Percentiles rank a stretch among this genome's conserved stretches.
These are phyloP conservation scores for Drosophila colorata DNA, from an alignment of 2,888 invertebrate genomes.

Conservation along the genomic window DNA sequence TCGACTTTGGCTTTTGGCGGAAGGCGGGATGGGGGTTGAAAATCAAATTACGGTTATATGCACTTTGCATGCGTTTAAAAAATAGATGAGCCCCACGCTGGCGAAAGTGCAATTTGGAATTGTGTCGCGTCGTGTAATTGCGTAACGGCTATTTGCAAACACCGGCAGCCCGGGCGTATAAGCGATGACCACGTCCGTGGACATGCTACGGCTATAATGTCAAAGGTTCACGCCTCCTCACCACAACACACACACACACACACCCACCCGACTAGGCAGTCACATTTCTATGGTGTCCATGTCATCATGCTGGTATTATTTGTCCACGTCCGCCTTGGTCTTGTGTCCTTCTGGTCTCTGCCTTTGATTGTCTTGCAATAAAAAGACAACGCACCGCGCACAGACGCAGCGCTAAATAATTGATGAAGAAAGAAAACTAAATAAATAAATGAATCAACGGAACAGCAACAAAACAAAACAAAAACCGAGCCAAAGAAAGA, in stretches of 20 bases:
- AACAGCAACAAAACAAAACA: constrained; percentile 27
- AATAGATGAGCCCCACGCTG: constrained; percentile 49
- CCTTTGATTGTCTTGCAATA: constrained; percentile 63
- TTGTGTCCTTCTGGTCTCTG: not conserved
- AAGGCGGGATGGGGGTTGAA: not conserved
- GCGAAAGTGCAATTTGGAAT: constrained; percentile 56
- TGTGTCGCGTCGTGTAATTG: constrained; percentile 33
- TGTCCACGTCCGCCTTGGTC: not conserved
- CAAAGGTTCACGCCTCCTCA: not conserved
- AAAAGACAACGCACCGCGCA: constrained; percentile 50
- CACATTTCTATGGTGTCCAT: constrained; percentile 6
- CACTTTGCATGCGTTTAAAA: constrained; percentile 63
- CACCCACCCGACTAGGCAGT: not conserved
- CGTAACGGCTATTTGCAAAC: constrained; percentile 27
- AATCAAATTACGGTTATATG: constrained; percentile 67
- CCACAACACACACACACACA: not conserved
- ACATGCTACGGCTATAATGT: no score
- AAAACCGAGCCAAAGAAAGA: constrained; percentile 3
- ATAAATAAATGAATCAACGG: constrained; percentile 77
- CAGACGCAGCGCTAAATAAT: constrained; percentile 63
- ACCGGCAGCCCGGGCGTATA: constrained; percentile 27
- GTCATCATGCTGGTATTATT: constrained; percentile 25
- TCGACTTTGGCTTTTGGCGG: constrained; percentile 9
- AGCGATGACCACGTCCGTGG: constrained; percentile 29
- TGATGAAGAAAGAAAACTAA: constrained; percentile 76